Evolutionary conservation across 2,113 vertebrate species (phyloP).

Genomic region (Numenius arquata): DNA sequence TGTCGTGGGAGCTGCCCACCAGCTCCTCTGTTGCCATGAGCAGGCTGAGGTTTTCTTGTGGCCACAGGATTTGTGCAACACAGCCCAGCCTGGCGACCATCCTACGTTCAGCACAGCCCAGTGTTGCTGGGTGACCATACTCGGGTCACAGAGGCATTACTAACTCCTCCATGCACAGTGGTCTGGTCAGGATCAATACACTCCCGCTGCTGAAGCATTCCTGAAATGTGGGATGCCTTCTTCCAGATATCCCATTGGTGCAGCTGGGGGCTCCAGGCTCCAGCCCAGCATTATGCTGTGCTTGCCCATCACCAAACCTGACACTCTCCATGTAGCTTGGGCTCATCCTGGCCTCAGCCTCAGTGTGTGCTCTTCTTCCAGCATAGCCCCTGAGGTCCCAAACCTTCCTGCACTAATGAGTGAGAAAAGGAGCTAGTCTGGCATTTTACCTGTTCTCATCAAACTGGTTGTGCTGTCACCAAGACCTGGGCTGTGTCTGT

Average conservation of each 20-base stretch:
- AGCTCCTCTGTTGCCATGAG: neutral
- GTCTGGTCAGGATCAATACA: neutral
- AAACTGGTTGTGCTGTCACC: neutral
- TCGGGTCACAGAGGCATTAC: neutral
- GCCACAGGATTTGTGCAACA: accelerated
- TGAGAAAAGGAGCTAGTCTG: neutral
- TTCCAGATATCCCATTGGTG: neutral
- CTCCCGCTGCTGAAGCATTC: neutral
- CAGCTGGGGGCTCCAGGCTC: neutral
- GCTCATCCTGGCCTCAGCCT: neutral
- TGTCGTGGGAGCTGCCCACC: neutral
- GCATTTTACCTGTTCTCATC: neutral
- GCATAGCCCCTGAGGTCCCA: neutral
- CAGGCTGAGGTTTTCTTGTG: neutral
- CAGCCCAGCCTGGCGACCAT: neutral
- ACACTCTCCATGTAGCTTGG: accelerated
- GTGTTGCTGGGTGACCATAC: too few relatives aligned
- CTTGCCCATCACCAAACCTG: neutral
- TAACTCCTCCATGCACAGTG: neutral
- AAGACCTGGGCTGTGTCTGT: neutral
- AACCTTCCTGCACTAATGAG: neutral
- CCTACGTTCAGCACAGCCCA: accelerated
- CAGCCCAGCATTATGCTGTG: neutral
- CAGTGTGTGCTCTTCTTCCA: neutral
- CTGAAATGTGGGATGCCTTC: neutral